Base-by-base conservation (phyloP, 2,888 invertebrate species). In the Nymphalis polychloros region DNA sequence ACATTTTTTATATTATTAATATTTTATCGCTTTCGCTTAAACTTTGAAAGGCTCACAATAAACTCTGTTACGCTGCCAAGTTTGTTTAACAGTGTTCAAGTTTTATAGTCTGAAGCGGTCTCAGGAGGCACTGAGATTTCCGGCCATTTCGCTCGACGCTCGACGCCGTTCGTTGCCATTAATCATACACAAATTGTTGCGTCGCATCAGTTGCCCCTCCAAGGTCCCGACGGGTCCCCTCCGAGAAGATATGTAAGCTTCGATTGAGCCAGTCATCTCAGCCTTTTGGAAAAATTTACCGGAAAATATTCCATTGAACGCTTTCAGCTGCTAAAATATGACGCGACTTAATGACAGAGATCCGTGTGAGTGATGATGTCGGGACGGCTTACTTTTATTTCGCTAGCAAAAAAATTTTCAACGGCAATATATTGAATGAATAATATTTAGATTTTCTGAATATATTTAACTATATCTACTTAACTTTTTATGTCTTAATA, bases 241-340 rank as follows among this genome's bases (percentile, higher is more conserved):
- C 23, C 55, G 73, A 57, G 27, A 70, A 77, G 86, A 84, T 84
- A 83, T 83, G 81, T 82, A 79, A 81, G 86, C 82, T 84, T 75
- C 81, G 79, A 78, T 86, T 76, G 86, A 85, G 88, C 88, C 87
- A 86, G 89, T 88, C 89, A 88, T 85, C 82, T 73, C 77, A 71
- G 76, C 77, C 78, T 78, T 80, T 80, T 82, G 70, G 65, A 79
- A 79, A 77, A 79, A 77, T 77, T 76, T 75, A 73, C 72, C 71
- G 75, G 80, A 79, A 82, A 81, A 83, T 76, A 77, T 73, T 73
- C 75, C 71, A 73, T 80, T 81, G 64, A 73, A 70, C 71, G 72
- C 70, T 71, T 69, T 71, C 69, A 70, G 66, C 71, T 60, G 62
- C 70, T 71, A 70, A 72, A 72, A 72, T 73, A 71, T 73, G 69